A percentile compares a stretch with the other conserved stretches of the same genome.
Conservation (phyloP, 2,113 vertebrate species). For the Perognathus longimembris region DNA sequence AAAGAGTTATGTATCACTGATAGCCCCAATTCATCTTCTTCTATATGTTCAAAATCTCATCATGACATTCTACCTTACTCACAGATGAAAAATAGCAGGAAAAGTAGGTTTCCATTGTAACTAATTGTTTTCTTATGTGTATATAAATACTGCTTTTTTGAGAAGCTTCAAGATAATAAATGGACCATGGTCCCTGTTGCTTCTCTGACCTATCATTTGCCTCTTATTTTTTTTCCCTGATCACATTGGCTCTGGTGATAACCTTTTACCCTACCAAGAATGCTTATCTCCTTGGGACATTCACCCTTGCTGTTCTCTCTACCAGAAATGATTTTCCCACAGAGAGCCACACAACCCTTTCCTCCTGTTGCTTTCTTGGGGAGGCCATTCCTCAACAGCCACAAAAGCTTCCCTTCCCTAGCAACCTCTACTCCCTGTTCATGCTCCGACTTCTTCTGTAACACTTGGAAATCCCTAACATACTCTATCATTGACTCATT, state of each 20-base stretch:
- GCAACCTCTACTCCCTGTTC: neutral
- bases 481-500: neutral
- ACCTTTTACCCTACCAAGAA: neutral
- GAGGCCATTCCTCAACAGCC: neutral
- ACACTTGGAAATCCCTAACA: neutral
- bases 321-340: neutral
- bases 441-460: conserved; percentile 7
- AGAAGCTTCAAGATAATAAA: neutral
- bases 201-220: neutral
- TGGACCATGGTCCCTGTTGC: neutral
- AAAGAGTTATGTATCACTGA: neutral
- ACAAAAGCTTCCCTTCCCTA: neutral
- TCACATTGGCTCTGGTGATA: neutral
- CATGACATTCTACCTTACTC: neutral
- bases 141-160: neutral
- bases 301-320: neutral
- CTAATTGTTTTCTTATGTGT: conserved; percentile 15
- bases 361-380: neutral
- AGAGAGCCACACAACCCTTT: neutral
- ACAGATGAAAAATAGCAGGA: neutral
- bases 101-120: neutral
- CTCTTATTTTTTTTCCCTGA: neutral
- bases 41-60: neutral
- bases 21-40: neutral
- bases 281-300: neutral